Evolutionary conservation across 1,140 invertebrate genomes (phyloP).

Genomic region (Anagrus nilaparvatae): DNA sequence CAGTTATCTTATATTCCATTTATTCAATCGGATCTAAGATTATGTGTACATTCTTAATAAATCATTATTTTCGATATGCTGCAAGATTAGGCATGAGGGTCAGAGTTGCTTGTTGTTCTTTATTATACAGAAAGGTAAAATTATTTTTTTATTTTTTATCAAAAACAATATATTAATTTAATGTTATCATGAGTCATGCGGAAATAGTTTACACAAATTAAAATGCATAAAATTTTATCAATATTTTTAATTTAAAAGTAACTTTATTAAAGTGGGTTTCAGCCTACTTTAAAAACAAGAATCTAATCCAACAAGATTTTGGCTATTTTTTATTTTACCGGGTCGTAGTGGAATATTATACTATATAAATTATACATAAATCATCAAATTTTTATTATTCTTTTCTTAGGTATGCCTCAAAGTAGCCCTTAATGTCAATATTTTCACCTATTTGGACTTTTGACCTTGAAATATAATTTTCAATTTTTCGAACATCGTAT

Average conservation of each 20-base stretch:
- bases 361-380: no score
- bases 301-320: neutral
- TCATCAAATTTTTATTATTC: no score
- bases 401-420: no score
- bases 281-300: neutral
- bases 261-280: neutral
- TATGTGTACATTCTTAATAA: constrained; percentile 29
- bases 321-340: no score
- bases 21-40: constrained; percentile 29
- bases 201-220: neutral
- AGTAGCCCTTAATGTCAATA: no score
- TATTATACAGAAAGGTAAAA: constrained; percentile 54
- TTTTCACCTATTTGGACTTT: no score
- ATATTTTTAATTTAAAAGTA: neutral
- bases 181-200: neutral
- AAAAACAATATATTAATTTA: neutral
- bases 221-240: neutral
- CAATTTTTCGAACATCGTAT: no score
- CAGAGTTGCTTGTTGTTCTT: constrained; percentile 46
- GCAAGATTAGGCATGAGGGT: constrained; percentile 50
- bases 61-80: constrained; percentile 39
- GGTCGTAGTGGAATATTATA: no score
- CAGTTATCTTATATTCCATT: constrained; percentile 33
- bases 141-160: neutral
- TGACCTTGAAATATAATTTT: no score